A percentile compares a stretch with the other conserved stretches of the same genome.
phyloP scores from a whole-genome alignment of 2,888 invertebrate species.

The Plutella xylostella region DNA sequence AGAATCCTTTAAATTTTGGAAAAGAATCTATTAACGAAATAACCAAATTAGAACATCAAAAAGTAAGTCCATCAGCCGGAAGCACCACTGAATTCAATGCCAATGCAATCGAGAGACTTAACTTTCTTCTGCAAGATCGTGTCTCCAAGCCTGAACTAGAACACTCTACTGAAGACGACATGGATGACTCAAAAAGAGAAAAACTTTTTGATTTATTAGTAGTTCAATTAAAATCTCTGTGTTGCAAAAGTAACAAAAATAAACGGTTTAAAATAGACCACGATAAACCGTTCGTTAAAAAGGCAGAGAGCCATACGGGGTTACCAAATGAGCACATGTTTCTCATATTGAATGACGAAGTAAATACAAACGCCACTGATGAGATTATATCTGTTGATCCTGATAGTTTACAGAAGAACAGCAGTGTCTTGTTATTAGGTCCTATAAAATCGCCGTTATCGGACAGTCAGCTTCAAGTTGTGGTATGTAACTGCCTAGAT shows the following conservation, averaged over 20 bases:
- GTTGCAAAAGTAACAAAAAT: slow-evolving; percentile 40
- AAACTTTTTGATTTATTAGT: slow-evolving; percentile 51
- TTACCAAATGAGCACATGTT: slow-evolving; percentile 46
- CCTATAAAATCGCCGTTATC: slow-evolving; percentile 45
- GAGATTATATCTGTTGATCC: slow-evolving; percentile 52
- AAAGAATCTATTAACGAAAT: no score
- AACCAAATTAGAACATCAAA: slow-evolving; percentile 42
- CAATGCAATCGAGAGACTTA: slow-evolving; percentile 39
- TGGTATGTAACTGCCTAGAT: no score
- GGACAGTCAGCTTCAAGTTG: slow-evolving; percentile 41
- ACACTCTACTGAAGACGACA: slow-evolving; percentile 27
- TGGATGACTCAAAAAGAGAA: slow-evolving; percentile 45
- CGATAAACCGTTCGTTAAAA: neutral
- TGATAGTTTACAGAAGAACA: slow-evolving; percentile 47
- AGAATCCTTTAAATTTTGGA: no score
- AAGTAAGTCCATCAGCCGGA: slow-evolving; percentile 30
- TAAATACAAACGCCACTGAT: slow-evolving; percentile 40
- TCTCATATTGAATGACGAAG: slow-evolving; percentile 54
- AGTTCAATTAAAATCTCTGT: slow-evolving; percentile 46
- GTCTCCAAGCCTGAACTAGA: slow-evolving; percentile 26
- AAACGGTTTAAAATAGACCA: no score
- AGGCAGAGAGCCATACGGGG: no score
- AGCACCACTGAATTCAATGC: slow-evolving; percentile 33
- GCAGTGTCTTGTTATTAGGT: slow-evolving; percentile 50
- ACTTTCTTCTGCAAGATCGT: slow-evolving; percentile 41